Evolutionary conservation across 2,113 vertebrate genomes (phyloP).

Genomic region (Cephalopholis sonnerati): DNA sequence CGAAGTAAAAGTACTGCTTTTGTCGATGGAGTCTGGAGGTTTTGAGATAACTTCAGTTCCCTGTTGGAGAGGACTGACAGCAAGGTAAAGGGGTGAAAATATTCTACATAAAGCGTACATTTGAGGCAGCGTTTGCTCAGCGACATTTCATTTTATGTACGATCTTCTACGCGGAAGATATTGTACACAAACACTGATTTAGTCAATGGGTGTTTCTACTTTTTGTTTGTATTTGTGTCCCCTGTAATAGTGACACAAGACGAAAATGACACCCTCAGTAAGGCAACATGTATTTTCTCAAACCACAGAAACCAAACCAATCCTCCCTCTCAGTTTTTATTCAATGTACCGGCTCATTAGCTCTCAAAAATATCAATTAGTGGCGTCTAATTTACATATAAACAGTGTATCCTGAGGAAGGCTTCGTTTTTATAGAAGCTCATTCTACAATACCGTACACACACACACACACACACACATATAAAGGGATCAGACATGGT

Average conservation of each 20-base stretch:
- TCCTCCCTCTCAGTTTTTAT: background rate
- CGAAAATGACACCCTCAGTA: background rate
- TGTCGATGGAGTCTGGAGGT: too few relatives aligned
- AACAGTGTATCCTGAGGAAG: background rate
- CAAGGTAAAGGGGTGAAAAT: too few relatives aligned
- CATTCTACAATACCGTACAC: background rate
- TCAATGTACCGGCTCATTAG: background rate
- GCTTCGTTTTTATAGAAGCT: background rate
- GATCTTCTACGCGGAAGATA: too few relatives aligned
- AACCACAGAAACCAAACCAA: background rate
- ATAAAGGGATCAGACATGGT: slow-evolving; percentile 19
- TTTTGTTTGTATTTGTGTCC: too few relatives aligned
- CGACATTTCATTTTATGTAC: too few relatives aligned
- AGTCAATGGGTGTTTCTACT: background rate
- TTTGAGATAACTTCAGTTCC: too few relatives aligned
- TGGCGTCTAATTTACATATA: background rate
- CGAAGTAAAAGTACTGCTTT: too few relatives aligned
- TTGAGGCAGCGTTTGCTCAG: too few relatives aligned
- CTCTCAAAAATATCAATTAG: background rate
- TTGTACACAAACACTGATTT: too few relatives aligned
- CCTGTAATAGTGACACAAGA: background rate
- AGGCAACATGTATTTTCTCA: background rate
- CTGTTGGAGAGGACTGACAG: too few relatives aligned
- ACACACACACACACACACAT: slow-evolving; percentile 10
- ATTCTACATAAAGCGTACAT: too few relatives aligned